A percentile compares a stretch with the other conserved stretches of the same genome.
Conservation (phyloP, 2,888 invertebrate species). For the Rapana venosa region DNA sequence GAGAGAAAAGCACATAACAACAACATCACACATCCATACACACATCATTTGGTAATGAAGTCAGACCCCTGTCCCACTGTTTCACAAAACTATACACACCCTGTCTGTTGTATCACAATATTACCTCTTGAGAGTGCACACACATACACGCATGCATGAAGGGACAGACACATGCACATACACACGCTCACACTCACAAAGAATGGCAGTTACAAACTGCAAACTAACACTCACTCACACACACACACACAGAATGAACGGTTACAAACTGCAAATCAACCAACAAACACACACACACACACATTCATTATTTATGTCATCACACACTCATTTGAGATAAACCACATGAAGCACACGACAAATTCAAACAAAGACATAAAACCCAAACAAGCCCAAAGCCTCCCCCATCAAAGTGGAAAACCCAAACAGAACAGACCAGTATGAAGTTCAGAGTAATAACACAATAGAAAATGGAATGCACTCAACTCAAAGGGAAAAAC, state of each 20-base stretch:
- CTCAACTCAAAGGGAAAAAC: not conserved
- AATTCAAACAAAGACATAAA: not conserved
- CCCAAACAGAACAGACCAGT: not conserved
- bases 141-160: not conserved
- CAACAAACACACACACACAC: not conserved
- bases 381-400: not conserved
- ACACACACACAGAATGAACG: not conserved
- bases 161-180: not conserved
- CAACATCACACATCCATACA: not conserved
- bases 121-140: not conserved
- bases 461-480: not conserved
- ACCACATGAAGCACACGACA: not conserved
- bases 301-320: not conserved
- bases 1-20: not conserved
- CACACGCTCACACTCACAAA: constrained; percentile 9
- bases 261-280: too few species aligned
- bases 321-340: too few species aligned
- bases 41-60: not conserved
- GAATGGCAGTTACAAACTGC: too few species aligned
- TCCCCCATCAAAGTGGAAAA: not conserved
- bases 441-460: not conserved
- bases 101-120: not conserved
- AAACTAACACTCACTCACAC: not conserved
- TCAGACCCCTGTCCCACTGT: not conserved
- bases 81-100: not conserved